Evolutionary conservation across 2,797 vertebrate species (phyloP).

Genomic region (Sciaenops ocellatus): DNA sequence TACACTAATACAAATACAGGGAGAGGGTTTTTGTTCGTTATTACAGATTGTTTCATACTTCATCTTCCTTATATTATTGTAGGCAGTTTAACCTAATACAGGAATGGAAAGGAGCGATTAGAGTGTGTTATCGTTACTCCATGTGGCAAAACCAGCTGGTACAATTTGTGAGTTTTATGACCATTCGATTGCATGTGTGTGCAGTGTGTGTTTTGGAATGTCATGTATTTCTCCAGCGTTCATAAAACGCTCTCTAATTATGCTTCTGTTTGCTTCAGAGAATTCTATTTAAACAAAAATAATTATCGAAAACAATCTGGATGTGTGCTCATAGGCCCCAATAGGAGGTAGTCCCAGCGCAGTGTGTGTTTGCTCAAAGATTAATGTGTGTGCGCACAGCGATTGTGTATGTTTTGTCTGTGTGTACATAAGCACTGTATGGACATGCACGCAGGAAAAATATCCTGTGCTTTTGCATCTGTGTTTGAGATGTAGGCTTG

Average conservation of each 20-base stretch:
- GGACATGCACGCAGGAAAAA: conserved; percentile 50
- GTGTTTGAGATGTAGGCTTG: conserved; percentile 74
- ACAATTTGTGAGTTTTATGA: conserved; percentile 19
- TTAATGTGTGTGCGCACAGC: conserved; percentile 24
- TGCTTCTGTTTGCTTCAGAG: not conserved
- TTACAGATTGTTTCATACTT: not conserved
- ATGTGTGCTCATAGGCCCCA: conserved; percentile 22
- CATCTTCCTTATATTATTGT: not conserved
- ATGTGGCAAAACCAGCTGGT: not conserved
- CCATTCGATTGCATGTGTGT: conserved; percentile 4
- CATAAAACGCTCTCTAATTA: conserved; percentile 15
- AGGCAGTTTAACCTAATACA: not conserved
- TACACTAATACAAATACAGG: not conserved
- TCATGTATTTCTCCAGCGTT: conserved; percentile 10
- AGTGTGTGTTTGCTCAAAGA: conserved; percentile 40
- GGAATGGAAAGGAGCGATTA: not conserved
- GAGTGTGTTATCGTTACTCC: not conserved
- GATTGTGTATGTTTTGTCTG: conserved; percentile 31
- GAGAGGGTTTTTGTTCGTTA: not conserved
- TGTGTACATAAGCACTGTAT: conserved; percentile 58
- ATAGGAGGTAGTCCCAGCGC: conserved; percentile 1
- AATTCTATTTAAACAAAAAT: conserved; percentile 26
- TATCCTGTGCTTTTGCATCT: conserved; percentile 70
- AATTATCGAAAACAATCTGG: conserved; percentile 14
- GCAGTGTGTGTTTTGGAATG: conserved; percentile 31